phyloP scores from a whole-genome alignment of 2,888 invertebrate species.

The Candidula unifasciata region DNA sequence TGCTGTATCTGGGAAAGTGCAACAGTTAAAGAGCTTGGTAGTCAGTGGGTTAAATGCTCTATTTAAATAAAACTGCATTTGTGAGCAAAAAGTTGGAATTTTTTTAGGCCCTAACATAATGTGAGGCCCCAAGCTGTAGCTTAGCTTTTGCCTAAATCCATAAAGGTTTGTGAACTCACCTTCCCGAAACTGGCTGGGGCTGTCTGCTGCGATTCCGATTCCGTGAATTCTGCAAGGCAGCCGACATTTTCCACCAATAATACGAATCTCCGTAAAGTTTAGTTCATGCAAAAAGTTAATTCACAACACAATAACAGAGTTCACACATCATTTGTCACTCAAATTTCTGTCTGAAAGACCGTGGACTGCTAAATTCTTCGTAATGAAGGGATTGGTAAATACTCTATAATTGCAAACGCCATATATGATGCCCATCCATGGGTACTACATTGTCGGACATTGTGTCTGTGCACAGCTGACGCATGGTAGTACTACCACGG shows the following conservation, averaged over 20 bases:
- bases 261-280: background rate
- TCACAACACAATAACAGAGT: background rate
- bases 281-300: background rate
- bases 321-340: constrained; percentile 6
- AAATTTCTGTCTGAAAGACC: constrained; percentile 33
- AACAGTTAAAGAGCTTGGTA: too few species aligned
- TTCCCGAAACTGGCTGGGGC: constrained; percentile 4
- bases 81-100: too few species aligned
- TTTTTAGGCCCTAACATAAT: too few species aligned
- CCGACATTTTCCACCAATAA: background rate
- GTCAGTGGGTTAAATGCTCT: too few species aligned
- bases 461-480: background rate
- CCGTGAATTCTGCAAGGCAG: constrained; percentile 12
- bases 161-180: too few species aligned
- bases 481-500: too few species aligned
- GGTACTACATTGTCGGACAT: background rate
- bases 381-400: background rate
- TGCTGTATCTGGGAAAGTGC: too few species aligned
- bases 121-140: too few species aligned
- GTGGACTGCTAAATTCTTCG: background rate
- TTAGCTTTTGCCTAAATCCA: too few species aligned
- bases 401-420: background rate
- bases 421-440: background rate
- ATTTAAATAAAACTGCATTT: too few species aligned
- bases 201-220: constrained; percentile 27